phyloP scores from a whole-genome alignment of 2,113 vertebrate species.

The Cryptomyrus ogoouensis region DNA sequence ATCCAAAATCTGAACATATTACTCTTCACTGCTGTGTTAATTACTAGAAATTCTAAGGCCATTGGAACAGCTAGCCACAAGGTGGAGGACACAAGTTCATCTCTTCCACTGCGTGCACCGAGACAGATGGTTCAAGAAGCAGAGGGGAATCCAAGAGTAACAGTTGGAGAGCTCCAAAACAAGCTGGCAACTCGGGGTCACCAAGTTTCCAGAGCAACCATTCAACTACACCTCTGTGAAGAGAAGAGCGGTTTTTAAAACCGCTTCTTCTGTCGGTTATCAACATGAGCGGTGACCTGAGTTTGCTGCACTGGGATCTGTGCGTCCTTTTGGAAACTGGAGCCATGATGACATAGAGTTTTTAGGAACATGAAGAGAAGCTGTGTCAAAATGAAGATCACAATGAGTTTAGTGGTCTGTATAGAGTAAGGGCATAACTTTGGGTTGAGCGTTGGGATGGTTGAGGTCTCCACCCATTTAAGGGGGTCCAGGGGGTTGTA shows the following conservation, averaged over 20 bases:
- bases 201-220: neutral
- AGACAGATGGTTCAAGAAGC: conserved; percentile 5
- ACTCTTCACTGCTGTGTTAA: neutral
- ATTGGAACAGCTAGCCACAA: neutral
- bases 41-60: neutral
- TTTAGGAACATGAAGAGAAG: neutral
- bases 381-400: neutral
- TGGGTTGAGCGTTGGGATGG: no score
- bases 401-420: neutral
- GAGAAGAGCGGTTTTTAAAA: neutral
- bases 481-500: no score
- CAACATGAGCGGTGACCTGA: neutral
- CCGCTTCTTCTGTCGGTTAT: neutral
- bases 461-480: no score
- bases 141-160: conserved; percentile 7
- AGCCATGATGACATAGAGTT: neutral
- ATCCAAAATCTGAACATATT: neutral
- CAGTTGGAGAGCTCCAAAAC: conserved; percentile 4
- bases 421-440: no score
- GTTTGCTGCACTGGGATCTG: neutral
- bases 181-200: conserved; percentile 1
- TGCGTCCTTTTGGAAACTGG: neutral
- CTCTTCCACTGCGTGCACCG: neutral
- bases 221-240: neutral
- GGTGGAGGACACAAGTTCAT: conserved; percentile 9